These are phyloP conservation scores for Emydoidea blandingii DNA, from an alignment of 2,797 vertebrate genomes.

Conservation along the genomic window DNA sequence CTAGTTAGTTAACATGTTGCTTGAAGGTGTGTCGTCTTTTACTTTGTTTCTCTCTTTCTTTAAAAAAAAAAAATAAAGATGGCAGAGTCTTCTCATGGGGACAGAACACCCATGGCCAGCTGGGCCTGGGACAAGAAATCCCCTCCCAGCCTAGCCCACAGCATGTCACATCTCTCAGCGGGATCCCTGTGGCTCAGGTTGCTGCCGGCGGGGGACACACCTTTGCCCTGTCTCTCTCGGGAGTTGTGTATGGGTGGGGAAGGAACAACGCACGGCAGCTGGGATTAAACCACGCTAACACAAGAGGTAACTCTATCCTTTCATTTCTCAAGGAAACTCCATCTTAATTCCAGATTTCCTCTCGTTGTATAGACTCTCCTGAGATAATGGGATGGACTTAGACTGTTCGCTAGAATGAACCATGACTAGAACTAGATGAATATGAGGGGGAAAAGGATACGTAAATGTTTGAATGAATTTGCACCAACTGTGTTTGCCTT, in stretches of 20 bases:
- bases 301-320: not conserved
- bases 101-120: constrained; percentile 88
- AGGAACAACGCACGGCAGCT: constrained; percentile 91
- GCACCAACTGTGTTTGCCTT: not conserved
- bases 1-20: not conserved
- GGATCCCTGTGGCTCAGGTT: constrained; percentile 91
- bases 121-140: constrained; percentile 88
- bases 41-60: not conserved
- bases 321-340: not conserved
- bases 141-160: constrained; percentile 84
- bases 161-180: constrained; percentile 88
- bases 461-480: not conserved
- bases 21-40: not conserved
- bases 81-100: constrained; percentile 92
- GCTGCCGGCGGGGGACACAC: constrained; percentile 92
- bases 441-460: not conserved
- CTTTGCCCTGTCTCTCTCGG: constrained; percentile 90
- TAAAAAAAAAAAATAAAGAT: constrained; percentile 68
- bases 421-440: not conserved
- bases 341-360: not conserved
- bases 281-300: constrained; percentile 86
- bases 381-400: not conserved
- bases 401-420: not conserved
- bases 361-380: too few relatives aligned
- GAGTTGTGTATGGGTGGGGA: constrained; percentile 93